phyloP scores from a whole-genome alignment of 2,797 vertebrate species.

The Spinibarbus caldwelli region DNA sequence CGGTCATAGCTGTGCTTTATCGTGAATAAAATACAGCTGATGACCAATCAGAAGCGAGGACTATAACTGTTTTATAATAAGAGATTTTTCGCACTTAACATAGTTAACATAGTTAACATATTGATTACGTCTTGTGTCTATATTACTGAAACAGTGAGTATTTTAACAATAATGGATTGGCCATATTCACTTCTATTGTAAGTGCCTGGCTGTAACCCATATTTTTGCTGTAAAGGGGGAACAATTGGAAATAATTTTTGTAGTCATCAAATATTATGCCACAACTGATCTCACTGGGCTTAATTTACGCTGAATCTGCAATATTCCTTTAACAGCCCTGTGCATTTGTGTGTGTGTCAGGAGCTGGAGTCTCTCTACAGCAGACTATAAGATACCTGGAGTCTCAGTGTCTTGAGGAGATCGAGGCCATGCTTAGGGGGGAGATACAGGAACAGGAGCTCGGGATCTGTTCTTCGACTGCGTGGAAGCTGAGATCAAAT shows the following conservation, averaged over 20 bases:
- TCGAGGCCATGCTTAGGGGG: conserved; percentile 73
- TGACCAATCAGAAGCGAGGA: too few species aligned
- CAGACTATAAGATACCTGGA: conserved; percentile 83
- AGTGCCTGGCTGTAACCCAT: too few species aligned
- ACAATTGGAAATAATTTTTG: background rate
- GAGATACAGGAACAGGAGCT: conserved; percentile 69
- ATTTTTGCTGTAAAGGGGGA: too few species aligned
- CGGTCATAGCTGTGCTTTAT: too few species aligned
- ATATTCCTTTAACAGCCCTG: background rate
- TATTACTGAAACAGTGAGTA: too few species aligned
- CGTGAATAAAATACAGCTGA: too few species aligned
- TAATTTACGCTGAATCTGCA: background rate
- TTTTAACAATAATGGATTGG: too few species aligned
- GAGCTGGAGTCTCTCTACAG: conserved; percentile 69
- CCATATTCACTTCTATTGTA: too few species aligned
- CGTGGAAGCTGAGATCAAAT: conserved; percentile 87
- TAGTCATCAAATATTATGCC: background rate
- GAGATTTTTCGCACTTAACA: too few species aligned
- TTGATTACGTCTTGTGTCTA: too few species aligned
- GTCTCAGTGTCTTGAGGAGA: conserved; percentile 82
- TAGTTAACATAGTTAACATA: too few species aligned
- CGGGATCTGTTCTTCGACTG: conserved; percentile 87
- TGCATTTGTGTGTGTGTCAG: conserved; percentile 65
- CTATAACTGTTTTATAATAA: too few species aligned
- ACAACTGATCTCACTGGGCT: background rate